These are phyloP conservation scores for Saguinus midas DNA, from an alignment of 2,113 vertebrate species.

Conservation along the genomic window DNA sequence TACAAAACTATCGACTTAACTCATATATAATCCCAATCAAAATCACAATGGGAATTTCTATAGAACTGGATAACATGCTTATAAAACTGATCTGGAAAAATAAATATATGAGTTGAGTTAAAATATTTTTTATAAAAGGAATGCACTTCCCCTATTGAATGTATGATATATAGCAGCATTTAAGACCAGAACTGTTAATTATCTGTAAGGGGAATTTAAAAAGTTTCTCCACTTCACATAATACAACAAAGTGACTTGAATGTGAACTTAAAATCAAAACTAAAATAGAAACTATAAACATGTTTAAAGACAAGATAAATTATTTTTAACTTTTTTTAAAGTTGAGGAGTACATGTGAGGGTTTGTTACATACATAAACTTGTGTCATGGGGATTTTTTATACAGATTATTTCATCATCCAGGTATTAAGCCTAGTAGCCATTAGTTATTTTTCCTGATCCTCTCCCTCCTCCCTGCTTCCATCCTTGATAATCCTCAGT, in stretches of 20 bases:
- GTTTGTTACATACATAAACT: too few relatives aligned
- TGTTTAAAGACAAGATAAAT: not conserved
- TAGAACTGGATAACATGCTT: not conserved
- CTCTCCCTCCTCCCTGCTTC: too few relatives aligned
- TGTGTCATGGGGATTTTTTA: too few relatives aligned
- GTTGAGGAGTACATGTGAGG: too few relatives aligned
- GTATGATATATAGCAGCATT: not conserved
- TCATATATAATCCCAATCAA: not conserved
- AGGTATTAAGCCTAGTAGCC: too few relatives aligned
- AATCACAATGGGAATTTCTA: not conserved
- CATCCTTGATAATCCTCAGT: too few relatives aligned
- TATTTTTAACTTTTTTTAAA: too few relatives aligned
- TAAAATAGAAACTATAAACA: not conserved
- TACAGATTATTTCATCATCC: too few relatives aligned
- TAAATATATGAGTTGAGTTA: not conserved
- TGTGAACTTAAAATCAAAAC: not conserved
- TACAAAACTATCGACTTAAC: not conserved
- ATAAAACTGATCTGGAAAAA: constrained; percentile 17
- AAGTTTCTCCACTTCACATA: not conserved
- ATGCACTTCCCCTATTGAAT: not conserved
- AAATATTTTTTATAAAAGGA: not conserved
- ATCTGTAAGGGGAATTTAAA: not conserved
- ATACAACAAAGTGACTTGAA: not conserved
- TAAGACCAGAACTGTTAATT: not conserved
- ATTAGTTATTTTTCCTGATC: too few relatives aligned